Conservation (phyloP, 2,113 vertebrate species). For the Pachyramphus minor region DNA sequence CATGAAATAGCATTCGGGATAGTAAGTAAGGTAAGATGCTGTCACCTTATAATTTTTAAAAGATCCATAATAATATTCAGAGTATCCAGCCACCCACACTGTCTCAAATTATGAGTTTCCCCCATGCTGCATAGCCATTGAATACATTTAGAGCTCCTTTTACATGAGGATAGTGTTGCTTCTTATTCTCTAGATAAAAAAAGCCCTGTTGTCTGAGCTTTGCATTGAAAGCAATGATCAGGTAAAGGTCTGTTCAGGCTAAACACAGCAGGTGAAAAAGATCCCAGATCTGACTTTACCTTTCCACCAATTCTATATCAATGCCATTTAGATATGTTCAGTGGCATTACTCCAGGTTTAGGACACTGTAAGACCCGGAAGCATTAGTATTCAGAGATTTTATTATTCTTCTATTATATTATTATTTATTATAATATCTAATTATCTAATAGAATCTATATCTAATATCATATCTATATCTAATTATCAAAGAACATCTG, state of each 20-base stretch:
- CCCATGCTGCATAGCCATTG: background rate
- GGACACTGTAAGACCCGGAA: background rate
- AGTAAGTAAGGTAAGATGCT: background rate
- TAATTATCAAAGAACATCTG: background rate
- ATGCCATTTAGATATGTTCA: background rate
- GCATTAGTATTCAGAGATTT: background rate
- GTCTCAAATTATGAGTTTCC: background rate
- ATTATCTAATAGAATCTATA: background rate
- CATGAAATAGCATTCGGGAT: background rate
- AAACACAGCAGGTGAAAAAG: background rate
- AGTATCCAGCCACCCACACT: background rate
- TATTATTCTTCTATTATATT: background rate
- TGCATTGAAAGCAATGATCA: background rate
- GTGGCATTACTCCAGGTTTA: background rate
- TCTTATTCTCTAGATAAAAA: background rate
- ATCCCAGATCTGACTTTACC: background rate
- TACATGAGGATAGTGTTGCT: background rate
- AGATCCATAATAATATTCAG: background rate
- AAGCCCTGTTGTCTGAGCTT: background rate
- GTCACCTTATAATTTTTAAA: conserved; percentile 3
- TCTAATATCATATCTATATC: background rate
- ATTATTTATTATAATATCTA: background rate
- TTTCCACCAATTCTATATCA: background rate
- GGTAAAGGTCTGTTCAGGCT: background rate
- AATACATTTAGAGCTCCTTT: background rate